Percentiles rank a stretch among this genome's conserved stretches.
phyloP scores from a whole-genome alignment of 2,888 invertebrate genomes.

The Tricholauxania praeusta region DNA sequence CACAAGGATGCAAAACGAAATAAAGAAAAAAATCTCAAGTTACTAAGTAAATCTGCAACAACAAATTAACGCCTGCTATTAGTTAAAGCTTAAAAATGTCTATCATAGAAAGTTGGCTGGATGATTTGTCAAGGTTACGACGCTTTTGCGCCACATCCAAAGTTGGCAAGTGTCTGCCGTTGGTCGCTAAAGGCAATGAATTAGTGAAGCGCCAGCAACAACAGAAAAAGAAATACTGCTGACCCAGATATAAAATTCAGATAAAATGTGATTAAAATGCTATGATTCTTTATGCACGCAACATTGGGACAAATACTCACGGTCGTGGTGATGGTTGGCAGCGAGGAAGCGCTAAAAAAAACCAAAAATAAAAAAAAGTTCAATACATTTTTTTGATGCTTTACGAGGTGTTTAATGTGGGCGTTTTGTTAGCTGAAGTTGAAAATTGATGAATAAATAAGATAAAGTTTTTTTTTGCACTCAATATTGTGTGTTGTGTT shows the following conservation, averaged over 20 bases:
- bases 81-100: no score
- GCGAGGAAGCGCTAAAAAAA: constrained; percentile 23
- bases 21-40: not conserved
- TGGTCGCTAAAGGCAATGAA: not conserved
- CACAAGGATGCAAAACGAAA: not conserved
- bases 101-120: not conserved
- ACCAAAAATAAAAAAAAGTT: constrained; percentile 2
- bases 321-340: constrained; percentile 34
- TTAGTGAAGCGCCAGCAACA: not conserved
- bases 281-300: constrained; percentile 2
- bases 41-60: no score
- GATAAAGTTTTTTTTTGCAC: not conserved
- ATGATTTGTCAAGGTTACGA: constrained; percentile 2
- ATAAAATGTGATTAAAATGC: constrained; percentile 10
- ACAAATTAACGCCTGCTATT: no score
- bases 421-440: not conserved
- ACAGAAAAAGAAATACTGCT: not conserved
- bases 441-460: constrained; percentile 25
- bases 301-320: not conserved
- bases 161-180: not conserved
- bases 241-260: constrained; percentile 7
- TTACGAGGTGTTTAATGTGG: not conserved
- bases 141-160: not conserved
- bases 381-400: not conserved
- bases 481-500: not conserved